A percentile compares a stretch with the other conserved stretches of the same genome.
Conservation (phyloP, 2,113 vertebrate genomes). For the Hippotragus niger region DNA sequence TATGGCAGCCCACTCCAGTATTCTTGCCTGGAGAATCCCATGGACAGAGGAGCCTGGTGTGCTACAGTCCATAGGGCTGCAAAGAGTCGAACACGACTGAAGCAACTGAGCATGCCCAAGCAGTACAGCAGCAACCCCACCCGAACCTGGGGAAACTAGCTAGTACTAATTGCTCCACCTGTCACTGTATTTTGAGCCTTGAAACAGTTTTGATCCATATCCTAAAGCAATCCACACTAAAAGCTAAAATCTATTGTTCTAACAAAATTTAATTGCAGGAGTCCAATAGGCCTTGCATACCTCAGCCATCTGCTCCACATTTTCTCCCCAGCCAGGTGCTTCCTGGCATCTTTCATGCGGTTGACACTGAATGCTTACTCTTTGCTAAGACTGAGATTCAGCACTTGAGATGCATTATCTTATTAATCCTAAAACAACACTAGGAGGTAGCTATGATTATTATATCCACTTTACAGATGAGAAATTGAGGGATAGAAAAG, state of each 20-base stretch:
- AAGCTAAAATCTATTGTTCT: not conserved
- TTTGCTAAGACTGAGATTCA: not conserved
- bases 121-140: not conserved
- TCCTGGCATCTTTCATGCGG: not conserved
- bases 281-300: not conserved
- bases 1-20: not conserved
- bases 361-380: not conserved
- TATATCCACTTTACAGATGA: not conserved
- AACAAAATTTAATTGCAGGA: not conserved
- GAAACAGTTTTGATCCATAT: not conserved
- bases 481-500: not conserved
- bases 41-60: not conserved
- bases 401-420: not conserved
- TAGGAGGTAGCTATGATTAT: not conserved
- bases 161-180: not conserved
- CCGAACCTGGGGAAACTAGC: fast-evolving
- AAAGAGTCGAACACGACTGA: fast-evolving
- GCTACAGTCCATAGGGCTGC: not conserved
- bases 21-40: not conserved
- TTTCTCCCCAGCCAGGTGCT: not conserved
- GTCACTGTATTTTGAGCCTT: not conserved
- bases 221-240: not conserved
- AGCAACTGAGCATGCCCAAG: not conserved
- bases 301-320: not conserved
- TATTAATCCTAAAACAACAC: not conserved